A percentile compares a stretch with the other conserved stretches of the same genome.
phyloP scores from a whole-genome alignment of 2,888 invertebrate genomes.

The Uloborus plumipes region DNA sequence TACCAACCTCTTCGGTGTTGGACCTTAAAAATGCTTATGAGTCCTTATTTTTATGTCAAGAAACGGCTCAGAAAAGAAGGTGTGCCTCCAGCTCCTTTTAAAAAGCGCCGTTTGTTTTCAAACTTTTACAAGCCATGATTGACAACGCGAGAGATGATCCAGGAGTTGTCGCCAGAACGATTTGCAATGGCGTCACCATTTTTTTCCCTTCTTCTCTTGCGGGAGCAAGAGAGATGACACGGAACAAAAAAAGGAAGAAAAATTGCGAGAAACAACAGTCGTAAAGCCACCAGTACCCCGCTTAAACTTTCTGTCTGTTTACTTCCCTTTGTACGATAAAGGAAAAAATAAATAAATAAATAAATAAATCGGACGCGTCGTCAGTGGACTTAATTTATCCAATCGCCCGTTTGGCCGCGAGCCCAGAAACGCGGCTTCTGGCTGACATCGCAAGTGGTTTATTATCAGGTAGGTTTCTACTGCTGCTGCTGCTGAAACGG shows the following conservation, averaged over 20 bases:
- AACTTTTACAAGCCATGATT: not conserved
- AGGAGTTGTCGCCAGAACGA: constrained; percentile 22
- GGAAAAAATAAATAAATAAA: constrained; percentile 22
- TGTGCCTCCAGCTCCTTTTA: no score
- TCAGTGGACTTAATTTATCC: constrained; percentile 26
- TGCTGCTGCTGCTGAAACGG: no score
- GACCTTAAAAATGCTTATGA: no score
- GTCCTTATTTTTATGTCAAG: no score
- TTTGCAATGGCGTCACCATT: constrained; percentile 14
- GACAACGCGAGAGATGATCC: not conserved
- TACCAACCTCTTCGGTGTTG: no score
- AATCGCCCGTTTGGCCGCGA: constrained; percentile 10
- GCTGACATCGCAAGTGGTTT: constrained; percentile 11
- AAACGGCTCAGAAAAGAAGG: no score
- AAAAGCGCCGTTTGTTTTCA: no score
- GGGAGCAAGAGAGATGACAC: not conserved
- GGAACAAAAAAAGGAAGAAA: not conserved
- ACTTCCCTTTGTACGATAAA: not conserved
- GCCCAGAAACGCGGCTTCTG: not conserved
- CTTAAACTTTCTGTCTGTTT: constrained; percentile 8
- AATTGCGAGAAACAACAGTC: constrained; percentile 10
- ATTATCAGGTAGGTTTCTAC: constrained; percentile 14
- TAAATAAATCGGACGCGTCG: constrained; percentile 11
- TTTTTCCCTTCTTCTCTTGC: constrained; percentile 5
- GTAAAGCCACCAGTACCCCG: constrained; percentile 8